A percentile compares a stretch with the other conserved stretches of the same genome.
phyloP scores from a whole-genome alignment of 2,113 vertebrate species.

The Sorex fumeus region DNA sequence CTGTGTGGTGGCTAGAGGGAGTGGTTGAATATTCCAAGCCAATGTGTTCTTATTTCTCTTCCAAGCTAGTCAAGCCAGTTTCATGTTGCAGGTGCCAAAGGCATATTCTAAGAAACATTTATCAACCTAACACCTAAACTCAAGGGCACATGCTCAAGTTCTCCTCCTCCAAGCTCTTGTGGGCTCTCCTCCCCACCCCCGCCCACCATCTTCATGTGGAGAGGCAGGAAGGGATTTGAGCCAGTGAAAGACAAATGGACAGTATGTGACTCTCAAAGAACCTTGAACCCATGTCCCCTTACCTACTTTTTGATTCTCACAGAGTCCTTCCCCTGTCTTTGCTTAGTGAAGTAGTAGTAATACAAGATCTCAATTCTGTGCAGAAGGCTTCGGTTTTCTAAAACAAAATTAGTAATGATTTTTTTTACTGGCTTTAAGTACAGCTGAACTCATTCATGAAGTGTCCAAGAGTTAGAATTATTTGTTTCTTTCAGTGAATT shows the following conservation, averaged over 20 bases:
- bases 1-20: neutral
- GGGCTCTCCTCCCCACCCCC: no score
- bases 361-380: neutral
- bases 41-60: constrained; percentile 60
- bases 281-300: no score
- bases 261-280: neutral
- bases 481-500: constrained; percentile 26
- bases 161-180: neutral
- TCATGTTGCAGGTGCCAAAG: constrained; percentile 28
- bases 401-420: no score
- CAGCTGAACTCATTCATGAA: constrained; percentile 3
- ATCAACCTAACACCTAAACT: neutral
- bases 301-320: neutral
- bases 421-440: neutral
- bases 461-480: neutral
- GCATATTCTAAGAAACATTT: constrained; percentile 50
- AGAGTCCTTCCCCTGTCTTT: neutral
- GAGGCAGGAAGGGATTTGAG: neutral
- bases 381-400: neutral
- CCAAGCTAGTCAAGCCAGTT: constrained; percentile 33
- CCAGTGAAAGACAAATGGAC: neutral
- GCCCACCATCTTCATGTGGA: neutral
- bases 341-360: neutral
- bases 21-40: constrained; percentile 56
- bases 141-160: neutral